Conservation (phyloP, 2,797 vertebrate species). For the Pipistrellus nathusii region DNA sequence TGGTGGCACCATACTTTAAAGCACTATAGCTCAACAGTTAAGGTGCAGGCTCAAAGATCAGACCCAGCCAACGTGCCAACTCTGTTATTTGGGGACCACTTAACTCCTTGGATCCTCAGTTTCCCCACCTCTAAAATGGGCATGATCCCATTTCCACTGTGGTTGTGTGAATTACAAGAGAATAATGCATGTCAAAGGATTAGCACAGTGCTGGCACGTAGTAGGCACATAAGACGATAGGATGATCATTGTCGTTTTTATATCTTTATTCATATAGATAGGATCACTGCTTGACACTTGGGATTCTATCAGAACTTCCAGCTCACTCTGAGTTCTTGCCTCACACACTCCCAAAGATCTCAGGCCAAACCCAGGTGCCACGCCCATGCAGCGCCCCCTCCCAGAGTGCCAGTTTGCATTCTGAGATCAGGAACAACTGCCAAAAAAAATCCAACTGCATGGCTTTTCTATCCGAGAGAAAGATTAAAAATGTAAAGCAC, state of each 20-base stretch:
- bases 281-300: not conserved
- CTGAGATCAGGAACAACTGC: not conserved
- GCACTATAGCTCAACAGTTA: not conserved
- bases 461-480: constrained; percentile 45
- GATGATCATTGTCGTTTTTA: too few species aligned
- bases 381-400: not conserved
- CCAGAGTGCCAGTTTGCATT: not conserved
- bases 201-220: rapidly evolving
- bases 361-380: not conserved
- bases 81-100: not conserved
- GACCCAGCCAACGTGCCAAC: not conserved
- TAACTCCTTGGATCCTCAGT: not conserved
- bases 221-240: not conserved
- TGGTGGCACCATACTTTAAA: not conserved
- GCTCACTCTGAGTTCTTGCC: not conserved
- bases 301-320: not conserved
- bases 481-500: constrained; percentile 24
- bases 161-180: not conserved
- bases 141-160: not conserved
- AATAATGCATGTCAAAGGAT: not conserved
- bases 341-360: not conserved
- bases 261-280: not conserved
- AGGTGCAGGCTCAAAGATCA: not conserved
- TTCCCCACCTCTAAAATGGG: not conserved
- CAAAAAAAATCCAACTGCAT: not conserved